A percentile compares a stretch with the other conserved stretches of the same genome.
phyloP scores from a whole-genome alignment of 2,888 invertebrate genomes.

The Mesorhabditis belari region DNA sequence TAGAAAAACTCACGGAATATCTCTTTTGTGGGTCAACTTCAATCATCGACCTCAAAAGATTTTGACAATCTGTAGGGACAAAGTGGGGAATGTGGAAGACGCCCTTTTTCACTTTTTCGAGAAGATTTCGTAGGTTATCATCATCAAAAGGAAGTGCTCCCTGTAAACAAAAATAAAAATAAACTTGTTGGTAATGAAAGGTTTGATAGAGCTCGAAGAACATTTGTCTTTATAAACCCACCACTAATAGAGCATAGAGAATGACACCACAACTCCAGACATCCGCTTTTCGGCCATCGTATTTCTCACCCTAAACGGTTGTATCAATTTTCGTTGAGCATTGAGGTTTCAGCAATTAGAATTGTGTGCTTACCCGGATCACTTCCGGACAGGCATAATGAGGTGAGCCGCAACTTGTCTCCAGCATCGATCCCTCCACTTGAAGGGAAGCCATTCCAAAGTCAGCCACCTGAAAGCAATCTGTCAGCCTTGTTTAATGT shows the following conservation, averaged over 20 bases:
- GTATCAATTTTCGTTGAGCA: constrained; percentile 5
- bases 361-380: constrained; percentile 73
- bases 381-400: constrained; percentile 99
- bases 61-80: constrained; percentile 93
- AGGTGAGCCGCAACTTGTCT: constrained; percentile 97
- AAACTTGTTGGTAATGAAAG: constrained; percentile 1
- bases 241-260: constrained; percentile 87
- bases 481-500: background rate
- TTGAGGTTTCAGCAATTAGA: constrained; percentile 7
- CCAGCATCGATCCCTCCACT: constrained; percentile 93
- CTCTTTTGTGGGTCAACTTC: constrained; percentile 96
- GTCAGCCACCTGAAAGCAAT: constrained; percentile 72
- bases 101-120: constrained; percentile 90
- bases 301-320: constrained; percentile 81
- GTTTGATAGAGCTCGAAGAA: constrained; percentile 5
- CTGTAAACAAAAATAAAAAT: constrained; percentile 41
- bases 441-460: constrained; percentile 99
- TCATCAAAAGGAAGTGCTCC: constrained; percentile 98
- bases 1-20: constrained; percentile 67
- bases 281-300: constrained; percentile 94
- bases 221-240: constrained; percentile 48
- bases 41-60: constrained; percentile 92
- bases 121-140: constrained; percentile 90
- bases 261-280: constrained; percentile 99
- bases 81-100: constrained; percentile 99